Evolutionary conservation across 2,888 invertebrate species (phyloP), one percentile per base, ranked within the genome.

Genomic region (Horisme vitalbata): DNA sequence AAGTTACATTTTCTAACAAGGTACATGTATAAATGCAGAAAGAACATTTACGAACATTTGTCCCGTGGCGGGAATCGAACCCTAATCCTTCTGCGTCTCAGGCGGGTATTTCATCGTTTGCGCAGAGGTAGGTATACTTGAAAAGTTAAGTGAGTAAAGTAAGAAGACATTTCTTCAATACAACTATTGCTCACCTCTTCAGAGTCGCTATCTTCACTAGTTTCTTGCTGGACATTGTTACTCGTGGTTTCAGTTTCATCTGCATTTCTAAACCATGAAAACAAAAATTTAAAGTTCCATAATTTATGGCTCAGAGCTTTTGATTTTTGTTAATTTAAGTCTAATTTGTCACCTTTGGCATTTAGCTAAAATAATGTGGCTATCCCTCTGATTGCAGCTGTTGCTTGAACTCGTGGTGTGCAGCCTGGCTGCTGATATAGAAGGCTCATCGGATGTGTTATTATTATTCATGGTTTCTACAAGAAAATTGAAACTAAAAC

Each of bases 141-240:
- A n/a, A n/a, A n/a, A n/a, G n/a, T n/a, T n/a, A n/a, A n/a, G n/a
- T n/a, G n/a, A n/a, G n/a, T n/a, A n/a, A n/a, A n/a, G n/a, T n/a
- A n/a, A n/a, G n/a, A n/a, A n/a, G n/a, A n/a, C n/a, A n/a, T n/a
- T n/a, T n/a, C n/a, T n/a, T n/a, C 5, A 18, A 18, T 18, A 18
- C 18, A n/a, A n/a, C n/a, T n/a, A n/a, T n/a, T n/a, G 13, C 46
- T 53, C 57, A 81, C 84, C 62, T 83, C 81, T 56, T 83, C 84
- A 2, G 41, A 34, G 3, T 83, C 82, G 1, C 76, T 62, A 15
- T 83, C 83, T 18, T 82, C 83, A 21, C 61, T 76, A 0, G 73
- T 62, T 56, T 82, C 80, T 35, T 74, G 68, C 43, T 70, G 65
- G 2, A 20, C 58, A 7, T 62, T 66, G 13, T 43, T 45, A 60